Evolutionary conservation across 2,797 vertebrate species (phyloP), one percentile per base, ranked within the genome.

Genomic region (Apodemus agrarius): DNA sequence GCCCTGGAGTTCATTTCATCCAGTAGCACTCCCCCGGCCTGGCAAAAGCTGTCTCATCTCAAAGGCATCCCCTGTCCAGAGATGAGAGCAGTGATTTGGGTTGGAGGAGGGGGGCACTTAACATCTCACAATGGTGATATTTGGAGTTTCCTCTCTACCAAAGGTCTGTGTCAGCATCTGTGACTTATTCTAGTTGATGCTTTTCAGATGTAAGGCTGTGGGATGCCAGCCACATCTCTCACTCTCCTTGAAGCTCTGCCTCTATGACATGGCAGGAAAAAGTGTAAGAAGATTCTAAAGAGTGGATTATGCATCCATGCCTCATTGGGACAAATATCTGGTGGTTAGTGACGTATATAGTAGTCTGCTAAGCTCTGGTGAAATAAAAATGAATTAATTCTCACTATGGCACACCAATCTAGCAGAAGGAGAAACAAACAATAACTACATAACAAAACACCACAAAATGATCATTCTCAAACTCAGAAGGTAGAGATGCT

Each of bases 311-410:
- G 90, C 34, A 78, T 84, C 40, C n/a, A 82, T 74, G 85, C 85
- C 83, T 81, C 86, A 57, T 81, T 88, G 43, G 43, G 4, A 76
- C 74, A 85, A 96, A 90, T 19, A 61, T 26, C 37, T 82, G 34
- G 52, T 92, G 40, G 74, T 61, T 92, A 93, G 10, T 24, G 82
- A 92, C 67, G 2, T 80, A n/a, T 22, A 3, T 81, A 61, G 22
- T 75, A 52, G 3, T 84, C 40, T 78, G 40, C n/a, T 96, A 93
- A 76, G 24, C 61, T 74, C 34, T 69, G n/a, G 29, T 94, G 80
- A 92, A 92, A 91, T 85, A 63, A 86, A 93, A 54, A 61, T 72
- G 93, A 95, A 81, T 93, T 75, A 81, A 72, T 95, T 86, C 59
- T 76, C 84, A 88, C 61, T 59, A 83, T 79, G 26, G 13, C 1